phyloP scores from a whole-genome alignment of 2,797 vertebrate species.

The Myotis myotis region DNA sequence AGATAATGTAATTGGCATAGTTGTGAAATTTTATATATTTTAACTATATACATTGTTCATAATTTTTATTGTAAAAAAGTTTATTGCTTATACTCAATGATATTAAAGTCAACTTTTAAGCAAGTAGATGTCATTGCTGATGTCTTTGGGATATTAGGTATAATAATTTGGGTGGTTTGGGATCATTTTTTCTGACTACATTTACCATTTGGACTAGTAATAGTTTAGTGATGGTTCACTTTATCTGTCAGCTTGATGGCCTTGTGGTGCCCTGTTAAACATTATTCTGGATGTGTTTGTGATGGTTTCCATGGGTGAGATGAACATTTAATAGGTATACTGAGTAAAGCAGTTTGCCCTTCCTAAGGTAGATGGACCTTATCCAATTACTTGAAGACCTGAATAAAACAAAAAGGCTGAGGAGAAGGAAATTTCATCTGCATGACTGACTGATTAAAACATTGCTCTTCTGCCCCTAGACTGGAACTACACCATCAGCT shows the following conservation, averaged over 20 bases:
- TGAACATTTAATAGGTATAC: background rate
- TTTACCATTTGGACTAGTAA: background rate
- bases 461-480: background rate
- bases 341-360: background rate
- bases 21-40: background rate
- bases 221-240: background rate
- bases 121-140: background rate
- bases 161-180: background rate
- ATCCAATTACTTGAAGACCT: background rate
- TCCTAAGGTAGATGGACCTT: background rate
- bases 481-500: background rate
- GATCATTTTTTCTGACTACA: background rate
- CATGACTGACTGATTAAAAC: background rate
- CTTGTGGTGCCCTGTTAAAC: background rate
- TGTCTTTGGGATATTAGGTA: background rate
- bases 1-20: background rate
- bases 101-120: background rate
- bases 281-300: background rate
- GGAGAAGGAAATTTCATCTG: background rate
- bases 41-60: background rate
- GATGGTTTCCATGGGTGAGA: background rate
- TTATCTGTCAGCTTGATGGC: background rate
- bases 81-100: background rate
- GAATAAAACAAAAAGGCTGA: background rate
- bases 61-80: background rate